Evolutionary conservation across 1,140 invertebrate species (phyloP).

Genomic region (Cydia amplana): DNA sequence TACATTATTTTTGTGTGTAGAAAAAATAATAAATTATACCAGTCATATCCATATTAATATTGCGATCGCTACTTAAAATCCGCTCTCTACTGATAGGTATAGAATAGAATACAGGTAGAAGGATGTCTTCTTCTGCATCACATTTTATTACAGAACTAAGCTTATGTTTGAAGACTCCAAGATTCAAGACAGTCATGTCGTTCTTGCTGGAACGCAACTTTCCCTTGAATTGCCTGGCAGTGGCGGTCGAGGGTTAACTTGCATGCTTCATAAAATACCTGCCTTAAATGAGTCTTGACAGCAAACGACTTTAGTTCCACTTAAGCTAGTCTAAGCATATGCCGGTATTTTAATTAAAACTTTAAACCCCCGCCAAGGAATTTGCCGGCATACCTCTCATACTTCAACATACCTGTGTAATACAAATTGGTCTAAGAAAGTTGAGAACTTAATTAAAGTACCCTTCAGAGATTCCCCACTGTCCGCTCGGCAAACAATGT

Average conservation of each 20-base stretch:
- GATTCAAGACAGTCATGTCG: too few relatives aligned
- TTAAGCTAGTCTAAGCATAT: constrained; percentile 39
- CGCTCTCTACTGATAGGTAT: too few relatives aligned
- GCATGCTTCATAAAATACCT: constrained; percentile 37
- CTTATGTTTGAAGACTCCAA: too few relatives aligned
- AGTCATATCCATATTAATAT: too few relatives aligned
- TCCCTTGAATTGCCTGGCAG: too few relatives aligned
- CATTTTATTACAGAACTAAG: too few relatives aligned
- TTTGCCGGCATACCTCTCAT: constrained; percentile 44
- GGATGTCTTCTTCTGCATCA: too few relatives aligned
- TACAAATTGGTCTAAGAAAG: constrained; percentile 46
- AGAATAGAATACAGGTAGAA: too few relatives aligned
- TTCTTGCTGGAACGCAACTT: too few relatives aligned
- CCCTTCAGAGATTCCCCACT: constrained; percentile 35
- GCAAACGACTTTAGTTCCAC: constrained; percentile 41
- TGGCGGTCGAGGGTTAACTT: constrained; percentile 33
- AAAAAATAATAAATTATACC: too few relatives aligned
- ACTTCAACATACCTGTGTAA: constrained; percentile 38
- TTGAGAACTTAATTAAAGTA: constrained; percentile 47
- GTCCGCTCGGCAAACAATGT: constrained; percentile 38
- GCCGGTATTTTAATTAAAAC: constrained; percentile 55
- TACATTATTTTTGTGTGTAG: too few relatives aligned
- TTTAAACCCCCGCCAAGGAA: constrained; percentile 49
- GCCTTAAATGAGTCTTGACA: constrained; percentile 40
- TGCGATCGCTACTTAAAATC: too few relatives aligned